Evolutionary conservation across 37 sponge, comb jelly and placozoan genomes (phyloP).

Genomic region (Diacarnus erythraeanus): DNA sequence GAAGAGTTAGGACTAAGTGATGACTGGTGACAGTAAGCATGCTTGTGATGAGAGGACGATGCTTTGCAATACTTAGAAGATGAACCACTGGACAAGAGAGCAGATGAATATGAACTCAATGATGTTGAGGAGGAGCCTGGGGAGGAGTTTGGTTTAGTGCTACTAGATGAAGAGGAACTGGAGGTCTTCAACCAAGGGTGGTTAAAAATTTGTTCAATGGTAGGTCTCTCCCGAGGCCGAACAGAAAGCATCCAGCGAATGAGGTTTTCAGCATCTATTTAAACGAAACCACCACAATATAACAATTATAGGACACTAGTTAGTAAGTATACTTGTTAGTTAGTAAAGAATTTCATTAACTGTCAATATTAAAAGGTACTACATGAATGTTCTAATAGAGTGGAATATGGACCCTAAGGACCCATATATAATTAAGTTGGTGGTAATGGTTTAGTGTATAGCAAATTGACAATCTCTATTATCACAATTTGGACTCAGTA

Average conservation of each 20-base stretch:
- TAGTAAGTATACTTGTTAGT: too few species aligned
- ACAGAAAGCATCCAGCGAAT: constrained; percentile 68
- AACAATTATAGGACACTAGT: too few species aligned
- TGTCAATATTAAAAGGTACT: too few species aligned
- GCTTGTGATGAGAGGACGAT: background rate
- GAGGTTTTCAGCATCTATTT: constrained; percentile 68
- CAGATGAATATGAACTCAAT: background rate
- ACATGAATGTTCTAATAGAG: too few species aligned
- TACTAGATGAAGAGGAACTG: background rate
- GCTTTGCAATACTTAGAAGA: background rate
- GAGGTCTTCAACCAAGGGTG: constrained; percentile 65
- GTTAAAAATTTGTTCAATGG: constrained; percentile 63
- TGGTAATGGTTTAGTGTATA: too few species aligned
- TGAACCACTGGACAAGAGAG: constrained; percentile 1
- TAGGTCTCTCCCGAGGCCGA: constrained; percentile 53
- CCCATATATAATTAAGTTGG: too few species aligned
- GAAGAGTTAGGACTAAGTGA: too few species aligned
- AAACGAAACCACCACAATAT: too few species aligned
- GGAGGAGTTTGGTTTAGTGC: background rate
- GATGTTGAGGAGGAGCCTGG: background rate
- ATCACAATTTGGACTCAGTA: too few species aligned
- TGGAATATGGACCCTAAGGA: too few species aligned
- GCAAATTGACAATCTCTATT: too few species aligned
- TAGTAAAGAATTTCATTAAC: too few species aligned
- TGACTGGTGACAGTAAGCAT: background rate